phyloP scores from a whole-genome alignment of 2,797 vertebrate genomes.

The Microctenopoma stevenorrisi region DNA sequence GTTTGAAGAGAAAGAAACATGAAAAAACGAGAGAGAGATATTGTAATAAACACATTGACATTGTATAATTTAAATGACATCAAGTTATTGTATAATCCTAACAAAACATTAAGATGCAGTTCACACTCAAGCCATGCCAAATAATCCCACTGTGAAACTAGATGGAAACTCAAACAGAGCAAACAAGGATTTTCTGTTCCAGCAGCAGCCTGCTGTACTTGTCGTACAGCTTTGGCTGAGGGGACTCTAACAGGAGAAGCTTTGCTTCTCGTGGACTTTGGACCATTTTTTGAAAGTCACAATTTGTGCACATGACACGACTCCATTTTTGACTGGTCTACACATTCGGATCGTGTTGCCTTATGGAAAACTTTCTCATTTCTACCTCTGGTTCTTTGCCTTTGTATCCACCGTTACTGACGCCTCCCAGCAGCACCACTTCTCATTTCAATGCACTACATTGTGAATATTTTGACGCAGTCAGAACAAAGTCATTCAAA shows the following conservation, averaged over 20 bases:
- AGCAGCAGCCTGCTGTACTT: background rate
- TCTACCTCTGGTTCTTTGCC: slow-evolving; percentile 49
- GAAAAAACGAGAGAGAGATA: slow-evolving; percentile 9
- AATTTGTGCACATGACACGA: background rate
- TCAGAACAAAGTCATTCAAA: background rate
- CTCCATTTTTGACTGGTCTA: slow-evolving; percentile 15
- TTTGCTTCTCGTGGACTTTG: slow-evolving; percentile 10
- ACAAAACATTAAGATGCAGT: too few species aligned
- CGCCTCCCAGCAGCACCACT: background rate
- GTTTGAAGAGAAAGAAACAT: slow-evolving; percentile 13
- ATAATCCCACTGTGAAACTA: slow-evolving; percentile 32
- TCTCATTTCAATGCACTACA: background rate
- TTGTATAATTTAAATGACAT: slow-evolving; percentile 45
- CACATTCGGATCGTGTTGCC: slow-evolving; percentile 26
- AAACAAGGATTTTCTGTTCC: background rate
- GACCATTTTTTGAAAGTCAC: slow-evolving; percentile 17
- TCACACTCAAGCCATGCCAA: slow-evolving; percentile 9
- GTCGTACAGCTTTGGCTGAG: background rate
- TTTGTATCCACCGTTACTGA: slow-evolving; percentile 20
- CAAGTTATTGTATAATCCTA: slow-evolving; percentile 12
- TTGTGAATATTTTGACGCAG: background rate
- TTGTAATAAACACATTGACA: slow-evolving; percentile 20
- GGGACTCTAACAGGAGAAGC: slow-evolving; percentile 3
- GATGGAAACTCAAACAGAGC: background rate
- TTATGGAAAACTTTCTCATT: slow-evolving; percentile 19